A percentile compares a stretch with the other conserved stretches of the same genome.
Evolutionary conservation across 2,113 vertebrate species (phyloP).

Genomic region (Rhinopomastus cyanomelas): DNA sequence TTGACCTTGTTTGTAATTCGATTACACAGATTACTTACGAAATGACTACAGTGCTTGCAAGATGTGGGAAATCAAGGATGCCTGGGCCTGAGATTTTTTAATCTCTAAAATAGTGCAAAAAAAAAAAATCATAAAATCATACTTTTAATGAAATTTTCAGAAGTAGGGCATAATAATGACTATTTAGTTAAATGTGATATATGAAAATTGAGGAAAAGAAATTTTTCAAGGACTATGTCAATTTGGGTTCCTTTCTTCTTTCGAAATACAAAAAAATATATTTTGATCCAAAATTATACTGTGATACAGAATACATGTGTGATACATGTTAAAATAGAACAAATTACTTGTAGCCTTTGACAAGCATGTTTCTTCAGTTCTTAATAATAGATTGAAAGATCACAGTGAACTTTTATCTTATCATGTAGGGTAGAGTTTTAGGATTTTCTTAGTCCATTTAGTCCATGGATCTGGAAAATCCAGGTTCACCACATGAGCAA

Average conservation of each 20-base stretch:
- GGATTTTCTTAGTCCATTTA: not conserved
- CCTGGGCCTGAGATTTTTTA: constrained; percentile 40
- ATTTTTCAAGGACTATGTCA: not conserved
- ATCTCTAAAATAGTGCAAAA: not conserved
- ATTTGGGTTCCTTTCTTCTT: not conserved
- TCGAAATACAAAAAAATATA: not conserved
- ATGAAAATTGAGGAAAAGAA: not conserved
- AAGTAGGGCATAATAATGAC: not conserved
- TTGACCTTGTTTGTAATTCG: constrained; percentile 53
- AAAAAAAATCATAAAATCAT: not conserved
- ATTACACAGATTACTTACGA: constrained; percentile 43
- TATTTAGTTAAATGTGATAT: not conserved
- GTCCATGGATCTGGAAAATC: not conserved
- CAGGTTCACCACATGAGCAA: not conserved
- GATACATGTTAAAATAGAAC: not conserved
- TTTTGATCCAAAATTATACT: not conserved
- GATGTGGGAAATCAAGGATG: constrained; percentile 36
- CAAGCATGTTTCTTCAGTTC: not conserved
- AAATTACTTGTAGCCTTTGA: not conserved
- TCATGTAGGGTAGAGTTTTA: not conserved
- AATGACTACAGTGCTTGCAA: constrained; percentile 33
- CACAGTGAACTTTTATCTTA: not conserved
- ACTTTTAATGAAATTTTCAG: constrained; percentile 7
- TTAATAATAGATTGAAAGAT: not conserved
- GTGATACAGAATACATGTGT: not conserved